These are phyloP conservation scores for Eubucco bourcierii DNA, from an alignment of 2,113 vertebrate genomes.

Conservation along the genomic window DNA sequence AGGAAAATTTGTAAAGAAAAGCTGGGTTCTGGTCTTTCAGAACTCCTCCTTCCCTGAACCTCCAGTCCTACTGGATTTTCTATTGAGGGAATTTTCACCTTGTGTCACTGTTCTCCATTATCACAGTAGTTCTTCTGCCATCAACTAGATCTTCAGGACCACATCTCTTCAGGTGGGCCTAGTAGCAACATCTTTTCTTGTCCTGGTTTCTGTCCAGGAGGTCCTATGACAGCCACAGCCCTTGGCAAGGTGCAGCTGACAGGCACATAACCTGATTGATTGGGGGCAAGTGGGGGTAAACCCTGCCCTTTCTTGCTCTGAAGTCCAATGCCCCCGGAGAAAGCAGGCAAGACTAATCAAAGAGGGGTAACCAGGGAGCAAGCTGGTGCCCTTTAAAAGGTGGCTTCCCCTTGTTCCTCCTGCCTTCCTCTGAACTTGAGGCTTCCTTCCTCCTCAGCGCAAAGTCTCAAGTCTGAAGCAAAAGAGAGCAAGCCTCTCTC, in stretches of 20 bases:
- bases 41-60: neutral
- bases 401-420: neutral
- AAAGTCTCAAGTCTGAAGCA: neutral
- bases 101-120: neutral
- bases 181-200: neutral
- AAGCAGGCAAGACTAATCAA: neutral
- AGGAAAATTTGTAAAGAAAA: neutral
- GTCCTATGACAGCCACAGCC: neutral
- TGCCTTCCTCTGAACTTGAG: neutral
- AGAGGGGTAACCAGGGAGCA: neutral
- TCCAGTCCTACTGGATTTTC: neutral
- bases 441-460: neutral
- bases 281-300: too few species aligned
- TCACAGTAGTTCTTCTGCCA: fast-evolving
- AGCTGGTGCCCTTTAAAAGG: neutral
- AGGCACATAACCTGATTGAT: neutral
- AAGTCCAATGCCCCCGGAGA: neutral
- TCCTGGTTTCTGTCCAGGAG: neutral
- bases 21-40: neutral
- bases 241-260: neutral
- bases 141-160: neutral
- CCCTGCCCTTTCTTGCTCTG: neutral
- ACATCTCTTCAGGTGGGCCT: neutral
- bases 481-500: neutral
- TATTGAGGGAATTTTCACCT: neutral